phyloP scores from a whole-genome alignment of 1,140 invertebrate genomes.

The Hypothenemus hampei region DNA sequence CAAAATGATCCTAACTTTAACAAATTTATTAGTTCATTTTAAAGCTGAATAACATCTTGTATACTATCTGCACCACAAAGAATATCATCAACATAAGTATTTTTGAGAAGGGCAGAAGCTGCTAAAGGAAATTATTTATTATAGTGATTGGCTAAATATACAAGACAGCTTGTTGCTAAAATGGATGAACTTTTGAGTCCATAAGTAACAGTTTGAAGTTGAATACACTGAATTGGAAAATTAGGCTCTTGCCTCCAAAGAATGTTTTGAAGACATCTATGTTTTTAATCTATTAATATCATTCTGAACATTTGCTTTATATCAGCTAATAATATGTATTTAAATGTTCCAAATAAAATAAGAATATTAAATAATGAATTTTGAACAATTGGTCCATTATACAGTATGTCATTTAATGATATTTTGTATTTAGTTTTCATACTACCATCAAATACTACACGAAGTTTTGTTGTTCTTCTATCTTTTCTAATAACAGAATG shows the following conservation, averaged over 20 bases:
- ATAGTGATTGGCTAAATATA: slow-evolving; percentile 33
- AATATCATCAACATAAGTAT: slow-evolving; percentile 51
- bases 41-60: slow-evolving; percentile 1
- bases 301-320: slow-evolving; percentile 47
- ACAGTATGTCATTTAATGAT: slow-evolving; percentile 40
- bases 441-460: slow-evolving; percentile 35
- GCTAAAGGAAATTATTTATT: slow-evolving; percentile 32
- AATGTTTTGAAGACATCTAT: slow-evolving; percentile 44
- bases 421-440: slow-evolving; percentile 32
- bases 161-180: slow-evolving; percentile 41
- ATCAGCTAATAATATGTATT: slow-evolving; percentile 38
- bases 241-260: slow-evolving; percentile 40
- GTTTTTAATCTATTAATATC: slow-evolving; percentile 38
- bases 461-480: slow-evolving; percentile 26
- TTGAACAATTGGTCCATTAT: slow-evolving; percentile 42
- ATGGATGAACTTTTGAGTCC: slow-evolving; percentile 38
- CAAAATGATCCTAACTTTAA: slow-evolving; percentile 11
- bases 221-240: slow-evolving; percentile 34
- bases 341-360: slow-evolving; percentile 40
- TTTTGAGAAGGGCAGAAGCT: slow-evolving; percentile 32
- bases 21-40: slow-evolving; percentile 13
- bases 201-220: slow-evolving; percentile 39
- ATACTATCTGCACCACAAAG: slow-evolving; percentile 36
- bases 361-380: slow-evolving; percentile 42
- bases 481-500: slow-evolving; percentile 31